Conservation (phyloP, 1,140 invertebrate species). For the Ladona fulva region DNA sequence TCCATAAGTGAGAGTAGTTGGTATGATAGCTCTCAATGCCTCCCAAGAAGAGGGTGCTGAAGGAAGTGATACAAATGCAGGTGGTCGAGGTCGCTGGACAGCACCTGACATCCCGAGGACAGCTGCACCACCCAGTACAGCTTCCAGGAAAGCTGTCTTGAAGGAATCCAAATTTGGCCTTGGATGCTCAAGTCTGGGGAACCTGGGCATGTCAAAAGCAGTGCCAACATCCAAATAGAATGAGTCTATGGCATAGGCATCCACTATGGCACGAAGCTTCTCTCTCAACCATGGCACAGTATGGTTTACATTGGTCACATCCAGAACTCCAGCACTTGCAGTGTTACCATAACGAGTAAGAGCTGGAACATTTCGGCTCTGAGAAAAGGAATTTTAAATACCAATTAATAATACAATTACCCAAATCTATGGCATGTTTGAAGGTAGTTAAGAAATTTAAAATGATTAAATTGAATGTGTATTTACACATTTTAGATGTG, state of each 20-base stretch:
- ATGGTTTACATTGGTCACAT: conserved; percentile 68
- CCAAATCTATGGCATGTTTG: too few species aligned
- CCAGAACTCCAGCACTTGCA: conserved; percentile 67
- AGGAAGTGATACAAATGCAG: conserved; percentile 77
- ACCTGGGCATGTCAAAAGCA: conserved; percentile 75
- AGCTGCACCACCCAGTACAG: conserved; percentile 40
- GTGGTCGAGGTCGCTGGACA: conserved; percentile 66
- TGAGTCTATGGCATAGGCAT: conserved; percentile 71
- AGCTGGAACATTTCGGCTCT: background rate
- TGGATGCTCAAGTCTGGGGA: conserved; percentile 59
- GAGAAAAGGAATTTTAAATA: too few species aligned
- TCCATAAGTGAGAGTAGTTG: conserved; percentile 76
- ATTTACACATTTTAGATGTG: too few species aligned
- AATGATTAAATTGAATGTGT: too few species aligned
- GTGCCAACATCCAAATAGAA: conserved; percentile 87
- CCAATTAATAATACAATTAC: too few species aligned
- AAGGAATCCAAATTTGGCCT: conserved; percentile 73
- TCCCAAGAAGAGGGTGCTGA: conserved; percentile 83
- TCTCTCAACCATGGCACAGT: conserved; percentile 69
- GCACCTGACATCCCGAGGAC: conserved; percentile 77
- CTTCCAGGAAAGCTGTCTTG: conserved; percentile 54
- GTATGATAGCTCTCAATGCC: conserved; percentile 73
- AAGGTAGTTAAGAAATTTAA: too few species aligned
- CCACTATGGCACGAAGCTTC: conserved; percentile 59
- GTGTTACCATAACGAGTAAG: conserved; percentile 51